Evolutionary conservation across 2,113 vertebrate genomes (phyloP).

Genomic region (Rattus rattus): DNA sequence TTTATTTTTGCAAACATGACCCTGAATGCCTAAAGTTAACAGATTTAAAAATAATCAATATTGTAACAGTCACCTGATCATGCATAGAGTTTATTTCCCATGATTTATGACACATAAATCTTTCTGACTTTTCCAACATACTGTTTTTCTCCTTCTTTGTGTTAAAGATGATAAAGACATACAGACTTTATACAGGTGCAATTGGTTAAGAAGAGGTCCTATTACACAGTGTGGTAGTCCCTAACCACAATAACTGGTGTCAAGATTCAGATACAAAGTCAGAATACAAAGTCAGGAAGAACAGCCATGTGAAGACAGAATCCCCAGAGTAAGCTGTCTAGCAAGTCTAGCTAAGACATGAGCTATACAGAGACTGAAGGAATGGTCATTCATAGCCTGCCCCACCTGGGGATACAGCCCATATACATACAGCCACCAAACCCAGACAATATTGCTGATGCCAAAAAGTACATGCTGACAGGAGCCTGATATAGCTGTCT

Average conservation of each 20-base stretch:
- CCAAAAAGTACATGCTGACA: too few species aligned
- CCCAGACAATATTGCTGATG: too few species aligned
- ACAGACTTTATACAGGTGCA: neutral
- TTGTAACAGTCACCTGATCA: neutral
- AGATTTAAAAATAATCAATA: neutral
- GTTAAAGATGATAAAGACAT: neutral
- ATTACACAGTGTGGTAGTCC: too few species aligned
- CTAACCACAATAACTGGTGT: too few species aligned
- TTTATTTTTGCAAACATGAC: constrained; percentile 8
- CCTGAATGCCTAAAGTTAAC: neutral
- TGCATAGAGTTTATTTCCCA: neutral
- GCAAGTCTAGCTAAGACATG: neutral
- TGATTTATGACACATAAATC: neutral
- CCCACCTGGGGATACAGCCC: too few species aligned
- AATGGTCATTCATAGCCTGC: too few species aligned
- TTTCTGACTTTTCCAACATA: neutral
- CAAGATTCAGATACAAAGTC: neutral
- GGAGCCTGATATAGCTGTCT: too few species aligned
- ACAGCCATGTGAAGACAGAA: neutral
- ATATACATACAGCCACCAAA: too few species aligned
- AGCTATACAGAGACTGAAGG: too few species aligned
- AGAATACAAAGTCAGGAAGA: neutral
- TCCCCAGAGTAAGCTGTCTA: neutral
- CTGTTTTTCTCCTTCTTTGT: neutral
- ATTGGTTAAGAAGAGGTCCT: too few species aligned